Base-by-base conservation (phyloP, 2,888 invertebrate species). In the Netelia virgata region DNA sequence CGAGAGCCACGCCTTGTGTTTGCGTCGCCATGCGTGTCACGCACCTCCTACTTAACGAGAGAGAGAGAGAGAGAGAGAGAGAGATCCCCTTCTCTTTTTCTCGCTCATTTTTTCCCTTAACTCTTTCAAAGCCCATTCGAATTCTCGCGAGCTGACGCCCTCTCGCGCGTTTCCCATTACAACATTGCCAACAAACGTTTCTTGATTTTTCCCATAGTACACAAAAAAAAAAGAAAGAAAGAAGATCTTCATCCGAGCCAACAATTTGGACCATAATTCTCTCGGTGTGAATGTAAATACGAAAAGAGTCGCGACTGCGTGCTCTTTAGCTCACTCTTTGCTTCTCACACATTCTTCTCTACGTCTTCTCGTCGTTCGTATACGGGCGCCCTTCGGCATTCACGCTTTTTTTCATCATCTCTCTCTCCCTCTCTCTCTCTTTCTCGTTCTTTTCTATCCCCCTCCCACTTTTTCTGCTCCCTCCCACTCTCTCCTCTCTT, bases 1-100 rank as follows among this genome's bases (percentile, higher is more conserved):
- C 86, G 88, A 89, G 90, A 89, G 90, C 92, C 91, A 92, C 92
- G 92, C 92, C 92, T 92, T 90, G 90, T 91, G 88, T 91, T 92
- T 91, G 90, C 91, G 91, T 91, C 91, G 92, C 92, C 91, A 92
- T 91, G 92, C 92, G 90, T 92, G 91, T 90, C 91, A 91, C 92
- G 91, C 91, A 91, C 91, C 92, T 91, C 91, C 91, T 90, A 91
- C 92, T 91, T 91, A 90, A 91, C 91, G 86, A 91, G 28, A 28
- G 28, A 28, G 28, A 28, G 28, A 28, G 28, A 28, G 28, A 28
- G 28, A 28, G 6, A 28, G 28, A 28, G 6, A 28, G 28, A 28
- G 28, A 28, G 89, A 86, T 80, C 82, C 79, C 89, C 88, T 84
- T 87, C 89, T 73, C 59, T 73, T 74, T 59, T 23, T 76, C 55